Conservation (phyloP, 2,888 invertebrate species). For the Orthonevra nobilis region DNA sequence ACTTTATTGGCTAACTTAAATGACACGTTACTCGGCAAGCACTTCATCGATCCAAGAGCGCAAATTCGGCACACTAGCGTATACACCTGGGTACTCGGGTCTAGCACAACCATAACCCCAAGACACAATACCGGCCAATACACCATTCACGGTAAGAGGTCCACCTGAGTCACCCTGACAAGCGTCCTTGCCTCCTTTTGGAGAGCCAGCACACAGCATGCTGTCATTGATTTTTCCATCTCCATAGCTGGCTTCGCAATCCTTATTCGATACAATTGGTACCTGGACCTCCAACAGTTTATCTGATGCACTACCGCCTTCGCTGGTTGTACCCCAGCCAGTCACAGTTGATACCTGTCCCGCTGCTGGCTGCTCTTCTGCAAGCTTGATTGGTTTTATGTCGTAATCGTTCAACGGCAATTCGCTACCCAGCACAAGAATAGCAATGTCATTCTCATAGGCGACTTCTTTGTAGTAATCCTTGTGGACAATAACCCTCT, state of each 20-base stretch:
- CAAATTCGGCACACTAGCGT: conserved; percentile 66
- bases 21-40: too few species aligned
- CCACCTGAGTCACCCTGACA: conserved; percentile 77
- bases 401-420: conserved; percentile 74
- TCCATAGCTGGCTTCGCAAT: conserved; percentile 73
- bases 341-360: conserved; percentile 72
- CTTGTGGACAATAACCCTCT: conserved; percentile 81
- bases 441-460: conserved; percentile 82
- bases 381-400: conserved; percentile 73
- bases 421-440: conserved; percentile 75
- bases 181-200: conserved; percentile 75
- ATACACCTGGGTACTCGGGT: conserved; percentile 75
- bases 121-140: conserved; percentile 75
- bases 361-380: conserved; percentile 54
- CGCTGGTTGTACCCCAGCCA: conserved; percentile 75
- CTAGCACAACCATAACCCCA: conserved; percentile 76
- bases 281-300: conserved; percentile 73
- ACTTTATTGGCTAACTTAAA: too few species aligned
- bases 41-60: conserved; percentile 33
- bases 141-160: conserved; percentile 72
- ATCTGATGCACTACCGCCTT: conserved; percentile 72
- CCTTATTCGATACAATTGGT: conserved; percentile 73
- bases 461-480: conserved; percentile 77
- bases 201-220: conserved; percentile 77
- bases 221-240: conserved; percentile 70